Evolutionary conservation across 64 coral and sea anemone genomes (phyloP).

Genomic region (Hydrozoanthus tunicans): DNA sequence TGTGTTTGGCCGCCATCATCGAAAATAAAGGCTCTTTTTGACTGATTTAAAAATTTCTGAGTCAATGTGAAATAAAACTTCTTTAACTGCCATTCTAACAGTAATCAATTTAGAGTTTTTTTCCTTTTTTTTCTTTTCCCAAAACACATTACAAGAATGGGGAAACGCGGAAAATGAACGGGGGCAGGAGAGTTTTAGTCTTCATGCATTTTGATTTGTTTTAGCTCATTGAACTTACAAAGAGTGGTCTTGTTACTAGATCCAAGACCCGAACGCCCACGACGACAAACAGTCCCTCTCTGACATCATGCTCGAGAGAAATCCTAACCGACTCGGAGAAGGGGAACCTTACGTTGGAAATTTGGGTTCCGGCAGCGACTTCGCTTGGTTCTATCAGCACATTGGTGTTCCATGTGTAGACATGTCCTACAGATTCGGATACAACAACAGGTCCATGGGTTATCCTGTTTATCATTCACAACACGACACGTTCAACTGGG

Average conservation of each 20-base stretch:
- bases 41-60: too few species aligned
- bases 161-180: too few species aligned
- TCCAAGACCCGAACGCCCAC: slow-evolving; percentile 77
- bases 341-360: slow-evolving; percentile 54
- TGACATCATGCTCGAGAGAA: slow-evolving; percentile 85
- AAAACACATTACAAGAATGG: too few species aligned
- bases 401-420: slow-evolving; percentile 72
- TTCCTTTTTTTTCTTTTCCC: too few species aligned
- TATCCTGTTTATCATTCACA: slow-evolving; percentile 93
- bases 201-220: too few species aligned
- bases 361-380: slow-evolving; percentile 70
- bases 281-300: slow-evolving; percentile 66
- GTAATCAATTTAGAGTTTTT: too few species aligned
- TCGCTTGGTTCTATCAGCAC: slow-evolving; percentile 66
- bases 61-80: too few species aligned
- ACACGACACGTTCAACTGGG: slow-evolving; percentile 81
- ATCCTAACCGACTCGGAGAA: slow-evolving; percentile 4
- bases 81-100: too few species aligned
- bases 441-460: slow-evolving; percentile 20
- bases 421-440: slow-evolving; percentile 54
- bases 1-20: too few species aligned
- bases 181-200: too few species aligned
- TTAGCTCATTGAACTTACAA: not conserved
- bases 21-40: too few species aligned
- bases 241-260: not conserved